Conservation (phyloP, 2,888 invertebrate species). For the Rotaria macrura region DNA sequence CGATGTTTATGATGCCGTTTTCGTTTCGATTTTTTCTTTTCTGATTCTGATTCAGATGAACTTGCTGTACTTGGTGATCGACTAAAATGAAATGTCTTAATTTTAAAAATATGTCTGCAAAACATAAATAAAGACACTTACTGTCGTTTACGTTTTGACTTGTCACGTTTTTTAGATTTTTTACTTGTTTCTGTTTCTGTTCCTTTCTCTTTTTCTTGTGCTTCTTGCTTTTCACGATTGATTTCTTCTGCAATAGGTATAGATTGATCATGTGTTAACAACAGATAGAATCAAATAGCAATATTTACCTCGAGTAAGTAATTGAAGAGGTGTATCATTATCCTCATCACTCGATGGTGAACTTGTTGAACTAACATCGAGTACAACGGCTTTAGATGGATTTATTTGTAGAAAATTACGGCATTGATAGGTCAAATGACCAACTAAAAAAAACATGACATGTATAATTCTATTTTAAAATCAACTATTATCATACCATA, state of each 20-base stretch:
- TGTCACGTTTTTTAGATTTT: not conserved
- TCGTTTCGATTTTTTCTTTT: not conserved
- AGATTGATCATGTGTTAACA: not conserved
- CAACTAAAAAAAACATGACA: constrained; percentile 55
- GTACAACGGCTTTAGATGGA: constrained; percentile 72
- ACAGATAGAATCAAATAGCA: not conserved
- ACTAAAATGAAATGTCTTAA: not conserved
- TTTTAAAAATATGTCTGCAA: too few species aligned
- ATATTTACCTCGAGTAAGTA: not conserved
- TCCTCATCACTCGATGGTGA: constrained; percentile 69
- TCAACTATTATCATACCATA: not conserved
- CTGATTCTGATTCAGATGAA: not conserved
- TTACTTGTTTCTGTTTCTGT: not conserved
- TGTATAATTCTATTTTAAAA: not conserved
- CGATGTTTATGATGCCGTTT: not conserved
- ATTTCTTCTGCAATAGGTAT: not conserved
- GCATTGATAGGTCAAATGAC: constrained; percentile 88
- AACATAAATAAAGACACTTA: not conserved
- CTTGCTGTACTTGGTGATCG: not conserved
- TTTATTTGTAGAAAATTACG: constrained; percentile 85
- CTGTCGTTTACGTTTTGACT: not conserved
- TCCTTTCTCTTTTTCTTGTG: not conserved
- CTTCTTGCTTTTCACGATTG: not conserved
- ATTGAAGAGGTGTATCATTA: not conserved
- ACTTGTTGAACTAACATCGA: constrained; percentile 86